Evolutionary conservation across 2,888 invertebrate genomes (phyloP), one percentile per base, ranked within the genome.

Genomic region (Troglohyphantes excavatus): DNA sequence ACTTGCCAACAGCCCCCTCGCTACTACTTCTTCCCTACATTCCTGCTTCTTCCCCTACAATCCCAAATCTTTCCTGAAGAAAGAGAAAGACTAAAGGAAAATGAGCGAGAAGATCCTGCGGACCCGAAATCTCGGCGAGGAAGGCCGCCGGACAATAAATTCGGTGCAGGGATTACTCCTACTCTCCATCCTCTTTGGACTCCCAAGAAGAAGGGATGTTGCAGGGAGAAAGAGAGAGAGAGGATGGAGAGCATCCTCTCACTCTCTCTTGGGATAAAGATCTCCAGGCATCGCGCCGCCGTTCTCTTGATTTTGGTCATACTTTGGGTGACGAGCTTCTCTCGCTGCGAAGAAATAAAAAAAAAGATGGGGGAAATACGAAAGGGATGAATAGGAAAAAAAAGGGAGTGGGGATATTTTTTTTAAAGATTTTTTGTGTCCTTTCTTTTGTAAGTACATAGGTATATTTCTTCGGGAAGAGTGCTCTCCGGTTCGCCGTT

Each of bases 121-220:
- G 59, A 23, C 72, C 68, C 65, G 17, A 67, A 61, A 68, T 78
- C 78, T 78, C 39, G 33, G 19, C 53, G 53, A 53, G 33, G 39
- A 70, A 70, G 61, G 26, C 53, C 67, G 87, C 87, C 87, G 87
- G 87, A 87, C 87, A 87, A 87, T 87, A 87, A 87, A 87, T 87
- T 87, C 87, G 70, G 87, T 46, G 72, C 79, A 72, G 68, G 85
- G 85, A 86, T 86, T 86, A 86, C 76, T 39, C 76, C 39, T 29
- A 27, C 61, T 53, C 46, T 61, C 68, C 27, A 23, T 33, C 59
- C 29, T 70, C 46, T n/a, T n/a, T 5, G 61, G 39, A n/a, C 46
- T 21, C 39, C 26, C 26, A 67, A 7, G 27, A 21, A 65, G 53
- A n/a, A 27, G 67, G 23, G 82, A 68, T 65, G 65, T 61, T 84